Evolutionary conservation across 2,888 invertebrate species (phyloP), one percentile per base, ranked within the genome.

Genomic region (Empis livida): DNA sequence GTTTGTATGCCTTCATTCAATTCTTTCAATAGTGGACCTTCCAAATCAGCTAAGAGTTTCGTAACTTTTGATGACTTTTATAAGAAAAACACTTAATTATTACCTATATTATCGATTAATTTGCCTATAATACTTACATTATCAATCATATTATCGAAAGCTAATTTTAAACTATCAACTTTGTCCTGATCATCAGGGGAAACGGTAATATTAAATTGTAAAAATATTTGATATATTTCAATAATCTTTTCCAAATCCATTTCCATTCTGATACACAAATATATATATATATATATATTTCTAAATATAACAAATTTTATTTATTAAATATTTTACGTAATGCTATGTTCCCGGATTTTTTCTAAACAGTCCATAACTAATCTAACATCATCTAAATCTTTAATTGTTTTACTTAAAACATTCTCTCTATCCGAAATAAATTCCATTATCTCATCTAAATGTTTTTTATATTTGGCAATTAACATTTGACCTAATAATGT

Each of bases 351-450:
- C 43, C 89, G 73, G 52, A 92, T 82, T 53, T 76, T 72, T 56
- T 79, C 79, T 44, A 90, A 72, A 52, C 87, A 86, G 57, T 77
- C 69, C 89, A 92, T 91, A 2, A 86, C 86, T 23, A 83, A 64
- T 58, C 88, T 77, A 44, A 85, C 85, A 57, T 85, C 84, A 55
- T 85, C 84, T 51, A 86, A 71, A 65, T 89, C 87, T 57, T 81
- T 81, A 27, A 90, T 79, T 20, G 77, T 77, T 55, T 82, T 80
- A 10, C 68, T 63, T 57, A 88, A 70, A 23, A 80, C 74, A 59
- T 82, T 85, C 64, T 80, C 79, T 54, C 83, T 80, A 14, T 82
- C 81, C 20, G 79, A 78, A 40, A 90, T 85, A 57, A 90, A 91
- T 47, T 82, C 81, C 53, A 80, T 77, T 60, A 89, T 74, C 58